Conservation (phyloP, 2,797 vertebrate genomes). For the Crenichthys baileyi region DNA sequence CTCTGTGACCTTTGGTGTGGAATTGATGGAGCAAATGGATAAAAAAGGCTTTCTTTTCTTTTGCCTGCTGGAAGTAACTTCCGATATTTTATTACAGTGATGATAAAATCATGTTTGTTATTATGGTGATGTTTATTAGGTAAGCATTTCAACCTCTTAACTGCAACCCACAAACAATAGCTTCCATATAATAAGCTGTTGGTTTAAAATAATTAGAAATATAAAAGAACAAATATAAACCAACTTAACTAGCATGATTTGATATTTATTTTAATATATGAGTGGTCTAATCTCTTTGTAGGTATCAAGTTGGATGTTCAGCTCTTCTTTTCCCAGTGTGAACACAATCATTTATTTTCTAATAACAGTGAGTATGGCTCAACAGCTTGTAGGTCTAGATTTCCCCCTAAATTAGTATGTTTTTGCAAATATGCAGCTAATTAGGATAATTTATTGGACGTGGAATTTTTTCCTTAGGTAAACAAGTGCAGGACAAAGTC, state of each 20-base stretch:
- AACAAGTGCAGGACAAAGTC: neutral
- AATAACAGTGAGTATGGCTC: neutral
- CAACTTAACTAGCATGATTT: neutral
- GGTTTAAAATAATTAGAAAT: neutral
- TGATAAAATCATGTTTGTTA: neutral
- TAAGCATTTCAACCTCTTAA: neutral
- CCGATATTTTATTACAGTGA: neutral
- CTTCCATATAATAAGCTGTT: neutral
- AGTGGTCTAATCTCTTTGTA: neutral
- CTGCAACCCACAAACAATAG: neutral
- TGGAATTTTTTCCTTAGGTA: neutral
- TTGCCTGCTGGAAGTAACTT: constrained; percentile 8
- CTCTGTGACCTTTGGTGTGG: constrained; percentile 1
- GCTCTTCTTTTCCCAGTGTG: neutral
- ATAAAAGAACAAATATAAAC: neutral
- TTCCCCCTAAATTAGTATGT: neutral
- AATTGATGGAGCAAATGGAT: constrained; percentile 14
- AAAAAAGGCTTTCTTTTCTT: neutral
- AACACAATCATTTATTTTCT: neutral
- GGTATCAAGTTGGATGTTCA: neutral
- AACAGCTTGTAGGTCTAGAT: neutral
- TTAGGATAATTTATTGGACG: neutral
- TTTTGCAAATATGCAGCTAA: neutral
- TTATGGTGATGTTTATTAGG: neutral
- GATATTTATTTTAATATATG: neutral